Percentiles rank a stretch among this genome's conserved stretches.
Evolutionary conservation across 2,113 vertebrate species (phyloP).

Genomic region (Hemiprocne comata): DNA sequence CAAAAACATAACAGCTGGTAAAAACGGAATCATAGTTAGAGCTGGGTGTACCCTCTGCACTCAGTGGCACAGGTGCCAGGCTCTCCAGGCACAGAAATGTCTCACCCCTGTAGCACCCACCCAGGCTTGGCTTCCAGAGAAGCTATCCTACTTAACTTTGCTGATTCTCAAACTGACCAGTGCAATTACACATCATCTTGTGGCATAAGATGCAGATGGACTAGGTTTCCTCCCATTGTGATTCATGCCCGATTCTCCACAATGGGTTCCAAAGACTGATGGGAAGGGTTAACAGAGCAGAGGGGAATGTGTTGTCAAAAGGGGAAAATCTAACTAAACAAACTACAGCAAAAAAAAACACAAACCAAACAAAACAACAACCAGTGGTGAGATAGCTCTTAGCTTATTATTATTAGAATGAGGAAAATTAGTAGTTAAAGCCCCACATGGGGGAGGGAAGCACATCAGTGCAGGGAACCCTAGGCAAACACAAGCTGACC

Average conservation of each 20-base stretch:
- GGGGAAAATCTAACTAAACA: no score
- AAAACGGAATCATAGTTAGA: not conserved
- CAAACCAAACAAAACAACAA: no score
- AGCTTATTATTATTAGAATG: not conserved
- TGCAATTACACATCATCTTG: not conserved
- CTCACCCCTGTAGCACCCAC: not conserved
- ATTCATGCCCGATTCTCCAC: not conserved
- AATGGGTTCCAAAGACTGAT: not conserved
- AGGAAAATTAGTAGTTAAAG: not conserved
- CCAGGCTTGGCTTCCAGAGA: not conserved
- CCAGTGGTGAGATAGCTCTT: fast-evolving
- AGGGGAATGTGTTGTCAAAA: fast-evolving
- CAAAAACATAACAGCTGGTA: not conserved
- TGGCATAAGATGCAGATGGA: not conserved
- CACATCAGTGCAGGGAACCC: not conserved
- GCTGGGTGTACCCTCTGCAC: not conserved
- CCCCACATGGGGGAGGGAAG: not conserved
- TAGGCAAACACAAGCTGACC: not conserved
- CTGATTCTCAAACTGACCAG: not conserved
- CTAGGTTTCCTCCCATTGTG: not conserved
- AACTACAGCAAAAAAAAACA: not conserved
- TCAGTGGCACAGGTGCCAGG: not conserved
- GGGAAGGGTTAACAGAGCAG: not conserved
- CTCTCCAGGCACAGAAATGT: not conserved
- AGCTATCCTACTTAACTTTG: not conserved